Percentiles rank a stretch among this genome's conserved stretches.
Evolutionary conservation across 1,140 invertebrate genomes (phyloP).

Genomic region (Arion vulgaris): DNA sequence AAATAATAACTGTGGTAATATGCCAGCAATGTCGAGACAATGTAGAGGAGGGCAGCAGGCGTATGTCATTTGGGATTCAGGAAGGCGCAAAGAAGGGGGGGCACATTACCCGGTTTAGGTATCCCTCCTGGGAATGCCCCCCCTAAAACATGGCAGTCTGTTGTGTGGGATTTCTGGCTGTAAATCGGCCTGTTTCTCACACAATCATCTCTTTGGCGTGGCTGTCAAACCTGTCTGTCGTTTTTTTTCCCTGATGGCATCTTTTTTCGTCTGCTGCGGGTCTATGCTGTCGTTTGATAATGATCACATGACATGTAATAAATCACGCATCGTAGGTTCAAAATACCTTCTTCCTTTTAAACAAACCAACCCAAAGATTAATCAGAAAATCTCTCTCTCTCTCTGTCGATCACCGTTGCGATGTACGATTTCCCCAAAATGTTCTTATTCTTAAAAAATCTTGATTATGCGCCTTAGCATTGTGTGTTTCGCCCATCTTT

Average conservation of each 20-base stretch:
- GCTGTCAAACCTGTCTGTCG: neutral
- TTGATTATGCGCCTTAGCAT: too few species aligned
- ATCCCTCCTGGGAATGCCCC: too few species aligned
- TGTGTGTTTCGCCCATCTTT: too few species aligned
- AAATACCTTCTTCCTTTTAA: slow-evolving; percentile 1
- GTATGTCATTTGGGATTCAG: too few species aligned
- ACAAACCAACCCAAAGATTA: neutral
- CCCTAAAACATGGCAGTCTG: neutral
- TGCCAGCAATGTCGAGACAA: too few species aligned
- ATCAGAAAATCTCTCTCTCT: too few species aligned
- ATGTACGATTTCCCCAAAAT: too few species aligned
- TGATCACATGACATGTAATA: neutral
- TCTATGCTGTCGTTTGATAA: neutral
- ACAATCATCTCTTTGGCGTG: neutral
- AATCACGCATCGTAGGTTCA: neutral
- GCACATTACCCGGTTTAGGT: too few species aligned
- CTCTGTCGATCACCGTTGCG: too few species aligned
- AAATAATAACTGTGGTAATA: too few species aligned
- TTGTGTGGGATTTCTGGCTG: neutral
- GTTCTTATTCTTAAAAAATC: neutral
- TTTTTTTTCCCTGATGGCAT: neutral
- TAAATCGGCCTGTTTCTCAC: neutral
- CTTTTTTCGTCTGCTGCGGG: neutral
- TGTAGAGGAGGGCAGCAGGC: too few species aligned
- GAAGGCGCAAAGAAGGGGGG: too few species aligned